Conservation (phyloP, 2,113 vertebrate species). For the Naja naja region DNA sequence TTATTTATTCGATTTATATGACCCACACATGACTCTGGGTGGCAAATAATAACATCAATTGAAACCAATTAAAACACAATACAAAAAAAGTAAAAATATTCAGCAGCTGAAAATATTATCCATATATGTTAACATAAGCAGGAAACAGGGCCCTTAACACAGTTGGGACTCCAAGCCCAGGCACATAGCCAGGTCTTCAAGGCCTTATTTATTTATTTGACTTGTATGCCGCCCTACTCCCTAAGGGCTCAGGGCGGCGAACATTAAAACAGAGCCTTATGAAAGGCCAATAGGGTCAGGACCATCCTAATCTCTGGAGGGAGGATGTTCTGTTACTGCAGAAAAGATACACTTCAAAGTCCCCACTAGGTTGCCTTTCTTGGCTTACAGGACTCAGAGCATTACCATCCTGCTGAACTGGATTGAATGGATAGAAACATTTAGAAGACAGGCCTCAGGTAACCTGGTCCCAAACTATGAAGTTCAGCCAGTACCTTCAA, state of each 20-base stretch:
- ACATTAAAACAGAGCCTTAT: no score
- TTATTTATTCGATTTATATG: neutral
- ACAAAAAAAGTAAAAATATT: neutral
- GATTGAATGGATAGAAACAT: no score
- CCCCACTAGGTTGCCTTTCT: neutral
- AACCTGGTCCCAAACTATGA: neutral
- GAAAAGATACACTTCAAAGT: neutral
- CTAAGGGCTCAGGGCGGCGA: no score
- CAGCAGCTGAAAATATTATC: neutral
- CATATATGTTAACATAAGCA: neutral
- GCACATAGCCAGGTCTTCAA: neutral
- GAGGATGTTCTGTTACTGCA: neutral
- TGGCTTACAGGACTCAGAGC: neutral
- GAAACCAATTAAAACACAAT: neutral
- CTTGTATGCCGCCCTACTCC: no score
- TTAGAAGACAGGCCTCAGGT: neutral
- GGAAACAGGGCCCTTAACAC: neutral
- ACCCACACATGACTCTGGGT: neutral
- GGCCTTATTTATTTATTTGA: neutral
- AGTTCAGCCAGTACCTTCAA: neutral
- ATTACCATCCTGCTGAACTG: neutral
- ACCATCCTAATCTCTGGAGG: neutral
- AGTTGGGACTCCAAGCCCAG: neutral
- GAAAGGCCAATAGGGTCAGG: neutral
- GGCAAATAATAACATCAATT: neutral